Conservation (phyloP, 2,888 invertebrate genomes). For the Andricus quercusramuli region DNA sequence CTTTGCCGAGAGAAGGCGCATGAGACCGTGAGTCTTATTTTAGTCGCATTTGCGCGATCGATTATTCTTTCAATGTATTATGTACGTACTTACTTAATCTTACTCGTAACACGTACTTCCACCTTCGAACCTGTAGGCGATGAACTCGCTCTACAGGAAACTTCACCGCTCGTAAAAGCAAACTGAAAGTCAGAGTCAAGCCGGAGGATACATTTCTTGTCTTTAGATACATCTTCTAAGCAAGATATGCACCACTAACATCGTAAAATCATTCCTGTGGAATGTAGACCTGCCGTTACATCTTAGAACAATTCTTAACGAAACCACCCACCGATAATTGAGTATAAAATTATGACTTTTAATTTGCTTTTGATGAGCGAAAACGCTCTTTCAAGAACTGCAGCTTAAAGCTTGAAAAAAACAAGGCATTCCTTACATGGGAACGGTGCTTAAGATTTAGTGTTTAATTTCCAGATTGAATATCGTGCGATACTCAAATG, state of each 20-base stretch:
- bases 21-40: slow-evolving; percentile 36
- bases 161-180: slow-evolving; percentile 24
- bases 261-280: slow-evolving; percentile 4
- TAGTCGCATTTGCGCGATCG: background rate
- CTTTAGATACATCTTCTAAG: slow-evolving; percentile 5
- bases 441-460: slow-evolving; percentile 57
- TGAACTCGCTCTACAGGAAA: slow-evolving; percentile 25
- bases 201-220: slow-evolving; percentile 12
- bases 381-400: slow-evolving; percentile 30
- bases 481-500: slow-evolving; percentile 19
- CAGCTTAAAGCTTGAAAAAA: slow-evolving; percentile 49
- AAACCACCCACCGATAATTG: background rate
- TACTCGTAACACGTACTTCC: slow-evolving; percentile 24
- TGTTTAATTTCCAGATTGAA: slow-evolving; percentile 40
- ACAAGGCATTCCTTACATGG: slow-evolving; percentile 58
- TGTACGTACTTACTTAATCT: slow-evolving; percentile 35
- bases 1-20: slow-evolving; percentile 47
- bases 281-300: background rate
- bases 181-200: slow-evolving; percentile 31
- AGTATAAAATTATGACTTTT: background rate
- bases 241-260: slow-evolving; percentile 4
- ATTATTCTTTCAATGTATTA: background rate
- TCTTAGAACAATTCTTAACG: background rate
- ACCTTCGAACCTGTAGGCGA: slow-evolving; percentile 20
- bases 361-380: slow-evolving; percentile 6